phyloP scores from a whole-genome alignment of 2,888 invertebrate genomes.

The Xylophagus ater region DNA sequence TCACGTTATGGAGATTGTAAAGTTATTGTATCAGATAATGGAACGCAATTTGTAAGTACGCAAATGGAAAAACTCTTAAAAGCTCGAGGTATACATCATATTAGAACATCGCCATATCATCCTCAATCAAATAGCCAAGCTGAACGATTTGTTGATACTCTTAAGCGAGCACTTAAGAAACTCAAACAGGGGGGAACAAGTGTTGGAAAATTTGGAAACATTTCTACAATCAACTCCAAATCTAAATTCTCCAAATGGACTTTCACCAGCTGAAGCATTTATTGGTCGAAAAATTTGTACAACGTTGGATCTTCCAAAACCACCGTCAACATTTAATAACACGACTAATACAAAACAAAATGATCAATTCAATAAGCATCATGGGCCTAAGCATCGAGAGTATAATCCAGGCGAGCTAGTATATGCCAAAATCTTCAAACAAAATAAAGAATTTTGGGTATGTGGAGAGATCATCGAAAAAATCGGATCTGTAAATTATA shows the following conservation, averaged over 20 bases:
- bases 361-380: constrained; percentile 6
- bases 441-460: too few species aligned
- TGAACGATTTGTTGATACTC: constrained; percentile 19
- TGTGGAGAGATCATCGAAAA: too few species aligned
- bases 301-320: constrained; percentile 15
- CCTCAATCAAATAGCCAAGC: constrained; percentile 20
- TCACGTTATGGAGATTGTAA: constrained; percentile 17
- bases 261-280: constrained; percentile 18
- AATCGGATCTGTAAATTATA: too few species aligned
- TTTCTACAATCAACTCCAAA: constrained; percentile 20
- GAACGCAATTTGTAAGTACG: constrained; percentile 11
- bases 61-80: constrained; percentile 12
- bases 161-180: constrained; percentile 12
- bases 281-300: constrained; percentile 17
- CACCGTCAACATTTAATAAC: constrained; percentile 2
- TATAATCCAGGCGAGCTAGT: constrained; percentile 13
- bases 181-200: constrained; percentile 15
- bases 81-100: constrained; percentile 10
- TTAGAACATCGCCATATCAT: constrained; percentile 9
- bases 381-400: constrained; percentile 1
- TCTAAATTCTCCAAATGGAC: constrained; percentile 14
- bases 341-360: constrained; percentile 2
- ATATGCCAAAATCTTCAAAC: too few species aligned
- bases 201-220: constrained; percentile 14
- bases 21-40: constrained; percentile 13